Conservation (phyloP, 2,888 invertebrate genomes). For the Acleris holmiana region DNA sequence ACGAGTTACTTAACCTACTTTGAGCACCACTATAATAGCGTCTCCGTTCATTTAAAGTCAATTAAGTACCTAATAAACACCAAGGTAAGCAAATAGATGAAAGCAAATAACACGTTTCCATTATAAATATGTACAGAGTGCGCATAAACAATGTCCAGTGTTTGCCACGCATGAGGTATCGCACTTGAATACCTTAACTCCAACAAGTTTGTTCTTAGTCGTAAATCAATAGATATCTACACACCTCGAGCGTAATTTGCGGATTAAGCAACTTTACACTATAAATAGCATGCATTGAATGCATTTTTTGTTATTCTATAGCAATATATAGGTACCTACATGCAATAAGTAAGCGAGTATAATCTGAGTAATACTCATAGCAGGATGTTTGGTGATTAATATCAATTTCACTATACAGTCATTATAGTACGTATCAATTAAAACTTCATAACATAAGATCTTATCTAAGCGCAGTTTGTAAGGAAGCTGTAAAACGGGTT, state of each 20-base stretch:
- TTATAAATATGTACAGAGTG: slow-evolving; percentile 31
- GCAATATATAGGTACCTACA: neutral
- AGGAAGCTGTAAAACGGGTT: no score
- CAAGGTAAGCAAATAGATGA: slow-evolving; percentile 35
- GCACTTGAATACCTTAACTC: slow-evolving; percentile 24
- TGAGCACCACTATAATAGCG: slow-evolving; percentile 19
- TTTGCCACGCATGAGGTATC: slow-evolving; percentile 22
- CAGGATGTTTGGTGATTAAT: slow-evolving; percentile 6
- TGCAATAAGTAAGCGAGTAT: neutral
- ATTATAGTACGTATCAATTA: no score
- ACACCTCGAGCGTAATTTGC: neutral
- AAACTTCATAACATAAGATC: no score
- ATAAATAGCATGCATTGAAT: neutral
- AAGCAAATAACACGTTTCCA: slow-evolving; percentile 35
- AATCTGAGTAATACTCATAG: neutral
- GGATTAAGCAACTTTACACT: neutral
- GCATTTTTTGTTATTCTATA: neutral
- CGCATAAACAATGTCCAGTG: slow-evolving; percentile 20
- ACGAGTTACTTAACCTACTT: slow-evolving; percentile 26
- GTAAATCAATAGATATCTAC: slow-evolving; percentile 12
- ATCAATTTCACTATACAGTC: slow-evolving; percentile 1
- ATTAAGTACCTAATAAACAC: slow-evolving; percentile 28
- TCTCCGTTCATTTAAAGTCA: slow-evolving; percentile 25
- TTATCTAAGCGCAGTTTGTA: no score
- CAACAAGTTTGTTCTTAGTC: slow-evolving; percentile 9